Evolutionary conservation across 1,140 invertebrate species (phyloP).

Genomic region (Mycetomoellerius zeteki): DNA sequence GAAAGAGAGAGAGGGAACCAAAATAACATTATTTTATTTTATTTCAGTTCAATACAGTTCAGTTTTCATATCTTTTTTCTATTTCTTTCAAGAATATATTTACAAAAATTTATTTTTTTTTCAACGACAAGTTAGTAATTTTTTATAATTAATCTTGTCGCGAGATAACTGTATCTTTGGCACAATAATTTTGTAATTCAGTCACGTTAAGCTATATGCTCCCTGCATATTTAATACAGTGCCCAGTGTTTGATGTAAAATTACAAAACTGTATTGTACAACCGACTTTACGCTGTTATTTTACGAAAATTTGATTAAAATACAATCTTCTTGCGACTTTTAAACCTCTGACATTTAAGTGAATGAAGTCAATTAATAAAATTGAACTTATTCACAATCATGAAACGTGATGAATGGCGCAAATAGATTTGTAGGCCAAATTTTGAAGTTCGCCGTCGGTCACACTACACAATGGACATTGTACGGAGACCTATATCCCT

Average conservation of each 20-base stretch:
- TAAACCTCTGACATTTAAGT: not conserved
- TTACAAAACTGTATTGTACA: not conserved
- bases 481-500: constrained; percentile 28
- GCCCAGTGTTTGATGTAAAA: not conserved
- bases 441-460: constrained; percentile 49
- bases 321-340: not conserved
- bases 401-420: not conserved
- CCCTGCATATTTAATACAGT: not conserved
- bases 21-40: too few species aligned
- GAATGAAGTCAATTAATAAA: not conserved
- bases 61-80: not conserved
- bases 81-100: not conserved
- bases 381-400: not conserved
- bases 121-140: not conserved
- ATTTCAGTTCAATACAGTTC: not conserved
- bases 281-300: not conserved
- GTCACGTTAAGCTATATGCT: not conserved
- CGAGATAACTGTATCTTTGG: not conserved
- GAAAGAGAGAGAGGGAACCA: too few species aligned
- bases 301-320: not conserved
- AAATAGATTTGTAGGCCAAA: constrained; percentile 42
- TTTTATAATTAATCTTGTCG: constrained; percentile 24
- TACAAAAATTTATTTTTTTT: not conserved
- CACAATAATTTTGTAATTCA: not conserved
- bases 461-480: constrained; percentile 58